A percentile compares a stretch with the other conserved stretches of the same genome.
phyloP scores from a whole-genome alignment of 2,113 vertebrate species.

The Indicator indicator region DNA sequence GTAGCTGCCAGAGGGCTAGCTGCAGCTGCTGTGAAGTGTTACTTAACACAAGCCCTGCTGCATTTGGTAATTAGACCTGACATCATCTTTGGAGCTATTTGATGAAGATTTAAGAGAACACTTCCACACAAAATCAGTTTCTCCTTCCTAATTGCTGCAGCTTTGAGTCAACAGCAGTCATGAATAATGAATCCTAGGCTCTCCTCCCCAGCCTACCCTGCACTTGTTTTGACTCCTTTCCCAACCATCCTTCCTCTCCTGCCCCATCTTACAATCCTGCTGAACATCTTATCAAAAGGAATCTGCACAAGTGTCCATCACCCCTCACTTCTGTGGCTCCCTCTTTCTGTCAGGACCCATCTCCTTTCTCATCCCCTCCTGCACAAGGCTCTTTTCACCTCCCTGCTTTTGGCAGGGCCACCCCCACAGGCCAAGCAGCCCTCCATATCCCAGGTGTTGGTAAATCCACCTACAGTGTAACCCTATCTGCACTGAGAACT shows the following conservation, averaged over 20 bases:
- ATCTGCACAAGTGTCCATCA: fast-evolving
- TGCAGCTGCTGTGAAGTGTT: not conserved
- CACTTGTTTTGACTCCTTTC: not conserved
- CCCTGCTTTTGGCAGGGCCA: not conserved
- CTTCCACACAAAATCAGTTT: not conserved
- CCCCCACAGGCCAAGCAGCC: fast-evolving
- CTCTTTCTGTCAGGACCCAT: not conserved
- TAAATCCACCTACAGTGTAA: not conserved
- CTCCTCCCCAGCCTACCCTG: not conserved
- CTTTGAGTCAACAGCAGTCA: not conserved
- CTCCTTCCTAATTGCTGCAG: not conserved
- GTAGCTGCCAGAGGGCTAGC: not conserved
- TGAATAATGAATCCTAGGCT: not conserved
- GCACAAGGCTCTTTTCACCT: not conserved
- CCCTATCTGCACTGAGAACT: not conserved
- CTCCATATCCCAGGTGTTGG: fast-evolving
- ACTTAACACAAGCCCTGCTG: not conserved
- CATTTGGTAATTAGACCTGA: not conserved
- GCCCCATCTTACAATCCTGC: not conserved
- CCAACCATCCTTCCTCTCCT: not conserved
- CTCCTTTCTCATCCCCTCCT: not conserved
- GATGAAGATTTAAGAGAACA: not conserved
- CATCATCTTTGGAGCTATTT: not conserved
- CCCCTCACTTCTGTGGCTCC: not conserved
- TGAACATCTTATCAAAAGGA: not conserved